Base-by-base conservation (phyloP, 2,797 vertebrate genomes). In the Glossophaga mutica region DNA sequence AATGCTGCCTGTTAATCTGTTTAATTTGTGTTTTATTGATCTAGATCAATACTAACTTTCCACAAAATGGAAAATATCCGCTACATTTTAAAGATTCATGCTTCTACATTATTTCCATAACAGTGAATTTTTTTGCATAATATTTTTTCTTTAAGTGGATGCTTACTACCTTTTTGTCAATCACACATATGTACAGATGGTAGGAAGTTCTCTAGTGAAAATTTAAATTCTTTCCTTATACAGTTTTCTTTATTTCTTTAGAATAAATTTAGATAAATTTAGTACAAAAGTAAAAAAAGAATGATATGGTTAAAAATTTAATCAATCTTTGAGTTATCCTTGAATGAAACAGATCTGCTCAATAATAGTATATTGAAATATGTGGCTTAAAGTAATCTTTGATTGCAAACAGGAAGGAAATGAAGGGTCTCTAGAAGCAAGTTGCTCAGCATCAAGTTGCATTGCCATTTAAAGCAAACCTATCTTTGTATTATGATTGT, bases 241-340 rank as follows among this genome's bases (percentile, higher is more conserved):
- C 34, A 16, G 4, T 88, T 91, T 95, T 67, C 29, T 42, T 68
- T 76, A 7, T 68, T 50, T 62, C 81, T 50, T 95, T 71, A 81
- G 57, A 59, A 59, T 59, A 59, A 59, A 59, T 59, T 59, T 59
- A 59, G 57, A 59, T 59, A 59, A 59, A 59, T 59, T 59, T 59
- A 59, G 57, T 59, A 59, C 24, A 59, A 59, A 59, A 59, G 24
- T 59, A 59, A 59, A 26, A 57, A 59, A 26, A 59, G 37, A 87
- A 86, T 46, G 4, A 82, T 82, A 62, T 87, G 48, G 24, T 85
- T 88, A 90, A 92, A 96, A 91, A 37, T 77, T 82, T 95, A 81
- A 55, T 90, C 55, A 87, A 44, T 34, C 11, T 67, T 93, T 93
- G 21, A 92, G 62, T n/a, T 59, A 10, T 91, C 34, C 34, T 95